Evolutionary conservation across 2,797 vertebrate species (phyloP), one percentile per base, ranked within the genome.

Genomic region (Aldrovandia affinis): DNA sequence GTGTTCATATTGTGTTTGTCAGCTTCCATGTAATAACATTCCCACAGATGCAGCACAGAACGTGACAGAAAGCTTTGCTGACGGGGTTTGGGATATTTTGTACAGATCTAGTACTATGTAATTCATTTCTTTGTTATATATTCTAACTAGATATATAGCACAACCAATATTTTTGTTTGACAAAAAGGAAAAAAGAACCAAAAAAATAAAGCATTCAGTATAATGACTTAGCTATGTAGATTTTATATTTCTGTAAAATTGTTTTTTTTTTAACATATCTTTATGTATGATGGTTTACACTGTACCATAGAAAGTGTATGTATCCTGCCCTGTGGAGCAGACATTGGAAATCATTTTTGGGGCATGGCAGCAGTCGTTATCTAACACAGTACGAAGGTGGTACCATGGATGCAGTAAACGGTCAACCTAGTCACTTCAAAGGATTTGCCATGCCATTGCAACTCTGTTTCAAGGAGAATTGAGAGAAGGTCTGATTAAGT

Each of bases 301-400:
- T 96, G 94, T 95, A 95, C 92, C 93, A 95, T 94, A 95, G 91
- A 92, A 95, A 93, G 89, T 95, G 93, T 95, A 93, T 94, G 93
- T 94, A 94, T 95, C 92, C 95, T 96, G 95, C 95, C 95, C 95
- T 96, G 95, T 96, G 95, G 95, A 95, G 95, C 95, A 96, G 95
- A 95, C 91, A 89, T 91, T 94, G 92, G 95, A 93, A 93, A 93
- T 90, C 94, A 91, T 92, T 92, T 89, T 93, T 92, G 92, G 92
- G 90, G 93, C 92, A 92, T 94, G 94, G 91, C 93, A 93, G 94
- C 92, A 92, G 91, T 36, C 61, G 92, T 91, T 94, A 94, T 89
- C 89, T 86, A 93, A 90, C 77, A 85, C 87, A 91, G 89, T 91
- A 75, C 55, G 70, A 83, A 81, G 75, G 78, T 85, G 61, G 84